Percentiles rank a stretch among this genome's conserved stretches.
These are phyloP conservation scores for Nephrotoma flavescens DNA, from an alignment of 2,888 invertebrate species.

Conservation along the genomic window DNA sequence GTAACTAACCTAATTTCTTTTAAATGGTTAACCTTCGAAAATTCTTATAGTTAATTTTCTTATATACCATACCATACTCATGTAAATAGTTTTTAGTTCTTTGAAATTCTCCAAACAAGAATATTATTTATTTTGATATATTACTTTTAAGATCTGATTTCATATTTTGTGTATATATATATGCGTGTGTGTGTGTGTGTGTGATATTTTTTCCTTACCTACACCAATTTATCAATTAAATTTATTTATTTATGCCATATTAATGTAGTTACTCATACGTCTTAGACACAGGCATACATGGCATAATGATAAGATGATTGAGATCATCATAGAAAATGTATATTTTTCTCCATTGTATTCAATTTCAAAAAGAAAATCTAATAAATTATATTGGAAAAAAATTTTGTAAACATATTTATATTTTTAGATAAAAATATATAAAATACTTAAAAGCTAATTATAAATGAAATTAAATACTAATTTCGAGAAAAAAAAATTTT, in stretches of 20 bases:
- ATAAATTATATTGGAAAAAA: background rate
- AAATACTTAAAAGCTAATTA: background rate
- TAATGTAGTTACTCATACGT: background rate
- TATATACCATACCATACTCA: background rate
- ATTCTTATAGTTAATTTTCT: background rate
- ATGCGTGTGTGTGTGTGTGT: background rate
- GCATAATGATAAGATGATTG: background rate
- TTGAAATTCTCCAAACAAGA: background rate
- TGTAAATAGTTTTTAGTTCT: background rate
- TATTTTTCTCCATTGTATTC: background rate
- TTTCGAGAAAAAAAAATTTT: background rate
- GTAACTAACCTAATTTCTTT: background rate
- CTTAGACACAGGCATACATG: background rate
- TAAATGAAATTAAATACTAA: background rate
- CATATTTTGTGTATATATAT: background rate
- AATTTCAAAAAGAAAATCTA: background rate
- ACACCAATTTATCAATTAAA: background rate
- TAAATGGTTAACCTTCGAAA: background rate
- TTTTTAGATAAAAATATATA: background rate
- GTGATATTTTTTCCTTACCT: background rate
- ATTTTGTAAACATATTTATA: background rate
- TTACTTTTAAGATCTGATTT: background rate
- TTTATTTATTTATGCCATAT: background rate
- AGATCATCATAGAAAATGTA: background rate
- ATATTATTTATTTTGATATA: background rate